Conservation (phyloP, 2,888 invertebrate genomes). For the Ectropis crepuscularia region DNA sequence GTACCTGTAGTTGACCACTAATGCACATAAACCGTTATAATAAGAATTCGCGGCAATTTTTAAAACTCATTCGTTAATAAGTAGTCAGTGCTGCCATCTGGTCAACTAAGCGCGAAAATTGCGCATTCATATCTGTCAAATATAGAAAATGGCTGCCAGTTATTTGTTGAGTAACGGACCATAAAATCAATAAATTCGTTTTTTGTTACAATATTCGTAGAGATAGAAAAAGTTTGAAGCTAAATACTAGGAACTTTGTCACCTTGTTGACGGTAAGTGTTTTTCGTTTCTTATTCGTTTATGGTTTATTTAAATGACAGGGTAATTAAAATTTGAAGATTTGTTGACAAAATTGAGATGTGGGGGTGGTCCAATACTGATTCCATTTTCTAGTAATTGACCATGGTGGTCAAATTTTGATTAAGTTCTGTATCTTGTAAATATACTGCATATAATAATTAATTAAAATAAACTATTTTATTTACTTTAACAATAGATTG, state of each 20-base stretch:
- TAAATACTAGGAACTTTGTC: slow-evolving; percentile 39
- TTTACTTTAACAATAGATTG: slow-evolving; percentile 4
- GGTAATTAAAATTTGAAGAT: slow-evolving; percentile 36
- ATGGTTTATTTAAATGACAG: slow-evolving; percentile 33
- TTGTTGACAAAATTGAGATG: slow-evolving; percentile 24
- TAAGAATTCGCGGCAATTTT: slow-evolving; percentile 33
- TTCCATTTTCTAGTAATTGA: slow-evolving; percentile 41
- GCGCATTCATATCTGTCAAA: slow-evolving; percentile 26
- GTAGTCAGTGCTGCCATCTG: slow-evolving; percentile 28
- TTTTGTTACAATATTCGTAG: slow-evolving; percentile 32
- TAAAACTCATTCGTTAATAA: slow-evolving; percentile 27
- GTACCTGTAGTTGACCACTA: slow-evolving; percentile 31
- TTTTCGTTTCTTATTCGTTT: slow-evolving; percentile 37
- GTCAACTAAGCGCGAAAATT: slow-evolving; percentile 28
- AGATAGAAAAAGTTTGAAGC: slow-evolving; percentile 31
- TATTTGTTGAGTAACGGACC: slow-evolving; percentile 30
- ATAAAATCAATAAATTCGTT: slow-evolving; percentile 29
- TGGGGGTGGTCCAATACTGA: slow-evolving; percentile 40
- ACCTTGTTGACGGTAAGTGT: slow-evolving; percentile 41
- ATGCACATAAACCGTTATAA: slow-evolving; percentile 33
- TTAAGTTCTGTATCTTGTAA: not conserved
- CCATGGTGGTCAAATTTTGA: slow-evolving; percentile 19
- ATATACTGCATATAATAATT: no score
- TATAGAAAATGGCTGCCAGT: slow-evolving; percentile 31
- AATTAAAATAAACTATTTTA: no score